Evolutionary conservation across 2,797 vertebrate species (phyloP).

Genomic region (Pseudocheirus occidentalis): DNA sequence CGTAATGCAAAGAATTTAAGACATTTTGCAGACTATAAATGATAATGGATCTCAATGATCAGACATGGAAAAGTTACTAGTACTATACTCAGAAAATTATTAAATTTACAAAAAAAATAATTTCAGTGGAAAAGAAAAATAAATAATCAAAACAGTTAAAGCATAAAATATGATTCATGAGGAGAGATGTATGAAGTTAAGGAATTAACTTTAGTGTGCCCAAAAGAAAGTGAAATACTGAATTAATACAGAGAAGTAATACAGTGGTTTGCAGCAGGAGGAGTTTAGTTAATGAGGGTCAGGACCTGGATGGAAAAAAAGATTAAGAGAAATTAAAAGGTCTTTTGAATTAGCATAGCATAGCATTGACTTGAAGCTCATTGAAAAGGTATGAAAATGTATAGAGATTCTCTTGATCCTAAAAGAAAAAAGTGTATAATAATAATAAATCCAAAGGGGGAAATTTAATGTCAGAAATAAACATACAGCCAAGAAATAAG

Average conservation of each 20-base stretch:
- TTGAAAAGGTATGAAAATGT: not conserved
- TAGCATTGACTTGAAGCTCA: not conserved
- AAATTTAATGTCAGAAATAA: not conserved
- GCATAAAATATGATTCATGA: not conserved
- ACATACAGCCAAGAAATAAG: not conserved
- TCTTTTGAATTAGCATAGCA: not conserved
- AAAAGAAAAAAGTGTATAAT: not conserved
- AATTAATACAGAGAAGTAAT: not conserved
- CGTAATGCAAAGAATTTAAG: not conserved
- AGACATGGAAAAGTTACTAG: not conserved
- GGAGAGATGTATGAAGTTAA: not conserved
- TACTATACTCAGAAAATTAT: not conserved
- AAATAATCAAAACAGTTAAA: not conserved
- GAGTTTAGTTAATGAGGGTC: not conserved
- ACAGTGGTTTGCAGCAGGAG: not conserved
- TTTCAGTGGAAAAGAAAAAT: not conserved
- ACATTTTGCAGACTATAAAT: not conserved
- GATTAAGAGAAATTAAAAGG: not conserved
- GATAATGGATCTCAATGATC: not conserved
- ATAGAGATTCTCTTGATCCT: not conserved
- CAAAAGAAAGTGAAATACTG: slow-evolving; percentile 16
- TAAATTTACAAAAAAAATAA: not conserved
- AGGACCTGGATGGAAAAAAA: not conserved
- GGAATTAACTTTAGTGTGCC: not conserved
- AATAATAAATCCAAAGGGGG: not conserved